Evolutionary conservation across 1,140 invertebrate species (phyloP), one percentile per base, ranked within the genome.

Genomic region (Littorina saxatilis): DNA sequence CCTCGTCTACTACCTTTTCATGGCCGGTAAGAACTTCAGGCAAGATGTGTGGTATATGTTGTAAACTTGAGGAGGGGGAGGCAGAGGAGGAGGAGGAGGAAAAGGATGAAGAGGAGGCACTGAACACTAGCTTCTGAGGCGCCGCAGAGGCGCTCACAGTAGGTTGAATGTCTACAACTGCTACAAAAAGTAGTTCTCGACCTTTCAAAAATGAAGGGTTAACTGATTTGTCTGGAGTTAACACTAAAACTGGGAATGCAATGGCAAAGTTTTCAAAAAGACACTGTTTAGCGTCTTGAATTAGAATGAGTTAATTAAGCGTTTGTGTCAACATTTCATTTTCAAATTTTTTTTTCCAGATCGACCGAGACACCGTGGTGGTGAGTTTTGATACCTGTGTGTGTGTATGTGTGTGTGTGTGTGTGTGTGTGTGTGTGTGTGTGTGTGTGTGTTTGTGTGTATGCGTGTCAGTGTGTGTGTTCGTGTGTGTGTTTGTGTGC

Each of bases 1-100:
- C 7, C 75, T 84, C 0, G 76, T 78, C 23, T 84, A 84, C 37
- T 84, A 50, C 39, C 83, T 84, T 3, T 68, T 84, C 27, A 73
- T 80, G 35, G 15, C n/a, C 47, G 72, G 80, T 82, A 39, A 47
- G 27, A 39, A n/a, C n/a, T n/a, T n/a, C n/a, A n/a, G n/a, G n/a
- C n/a, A 20, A 9, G 20, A 11, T 52, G 50, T 52, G 50, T 35
- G 32, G 39, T 7, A 73, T 37, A 73, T n/a, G n/a, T n/a, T n/a
- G n/a, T n/a, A n/a, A n/a, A n/a, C n/a, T n/a, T n/a, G n/a, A n/a
- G 52, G 15, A 3, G n/a, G n/a, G n/a, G n/a, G n/a, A n/a, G n/a
- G n/a, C n/a, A n/a, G n/a, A n/a, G n/a, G n/a, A n/a, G n/a, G 4
- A 7, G 3, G 3, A 13, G 58, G n/a, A 29, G 32, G 55, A 52